Base-by-base conservation (phyloP, 2,797 vertebrate genomes). In the Diplodus sargus region DNA sequence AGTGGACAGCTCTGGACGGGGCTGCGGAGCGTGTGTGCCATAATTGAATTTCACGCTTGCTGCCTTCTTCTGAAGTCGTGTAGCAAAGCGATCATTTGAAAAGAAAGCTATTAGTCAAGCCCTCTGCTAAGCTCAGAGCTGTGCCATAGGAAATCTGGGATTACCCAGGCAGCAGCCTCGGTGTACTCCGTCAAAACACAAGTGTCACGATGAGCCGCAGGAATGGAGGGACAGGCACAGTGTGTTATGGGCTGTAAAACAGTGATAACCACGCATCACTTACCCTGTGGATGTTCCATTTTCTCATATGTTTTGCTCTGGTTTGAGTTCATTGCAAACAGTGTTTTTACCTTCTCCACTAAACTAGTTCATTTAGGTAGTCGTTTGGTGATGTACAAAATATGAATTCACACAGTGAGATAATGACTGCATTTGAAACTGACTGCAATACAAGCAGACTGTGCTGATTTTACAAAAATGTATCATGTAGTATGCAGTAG, bases 1-100 rank as follows among this genome's bases (percentile, higher is more conserved):
- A 93, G 90, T 74, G 93, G 95, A 93, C 91, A 93, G 90, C 94
- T 95, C 95, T 94, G 95, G 92, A 96, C 92, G 88, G 95, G 90
- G 93, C 95, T 89, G 85, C 93, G 91, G 95, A 97, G 95, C 92
- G 94, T 95, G 96, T 95, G 96, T 94, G 81, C 86, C 91, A 90
- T 97, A 96, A 98, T 98, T 97, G 92, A 96, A 97, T 98, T 98
- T 98, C 96, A 97, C 95, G 96, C 97, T 96, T 80, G 71, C 94
- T 94, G 96, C 93, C 94, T 95, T 89, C 93, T 93, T 98, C 96
- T 98, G 97, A 98, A 98, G 97, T 97, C 80, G 96, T 96, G 97
- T 96, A 97, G 48, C 87, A 95, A 97, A 95, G 97, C 97, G 82
- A 95, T 97, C 97, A 97, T 93, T 95, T 96, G 97, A 97, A 97